Percentiles rank a stretch among this genome's conserved stretches.
These are phyloP conservation scores for Diachasma alloeum DNA, from an alignment of 1,140 invertebrate species.

Conservation along the genomic window DNA sequence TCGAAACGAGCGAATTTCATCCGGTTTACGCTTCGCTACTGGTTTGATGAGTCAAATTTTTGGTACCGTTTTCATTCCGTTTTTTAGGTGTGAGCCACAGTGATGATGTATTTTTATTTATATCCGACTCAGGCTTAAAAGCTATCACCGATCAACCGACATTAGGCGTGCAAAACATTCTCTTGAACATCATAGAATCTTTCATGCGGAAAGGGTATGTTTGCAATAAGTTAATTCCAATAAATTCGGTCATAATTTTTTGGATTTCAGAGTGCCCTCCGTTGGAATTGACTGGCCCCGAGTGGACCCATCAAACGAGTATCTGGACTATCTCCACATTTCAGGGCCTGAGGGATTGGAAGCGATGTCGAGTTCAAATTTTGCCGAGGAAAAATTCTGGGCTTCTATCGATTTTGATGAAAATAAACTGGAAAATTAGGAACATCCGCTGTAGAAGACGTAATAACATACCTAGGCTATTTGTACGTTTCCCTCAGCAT, in stretches of 20 bases:
- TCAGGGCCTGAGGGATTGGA: slow-evolving; percentile 54
- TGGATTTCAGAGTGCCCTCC: slow-evolving; percentile 52
- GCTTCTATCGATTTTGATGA: slow-evolving; percentile 66
- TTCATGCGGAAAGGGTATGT: neutral
- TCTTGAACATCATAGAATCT: neutral
- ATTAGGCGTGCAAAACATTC: neutral
- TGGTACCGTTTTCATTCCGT: neutral
- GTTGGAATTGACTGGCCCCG: slow-evolving; percentile 48
- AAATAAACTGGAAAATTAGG: slow-evolving; percentile 45
- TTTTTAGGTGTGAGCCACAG: neutral
- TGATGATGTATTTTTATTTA: neutral
- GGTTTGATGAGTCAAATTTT: no score
- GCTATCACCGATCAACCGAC: neutral
- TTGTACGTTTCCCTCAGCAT: no score
- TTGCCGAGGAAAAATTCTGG: slow-evolving; percentile 68
- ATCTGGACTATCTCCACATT: slow-evolving; percentile 66
- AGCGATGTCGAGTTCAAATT: slow-evolving; percentile 60
- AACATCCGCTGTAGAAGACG: no score
- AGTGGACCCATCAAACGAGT: slow-evolving; percentile 52
- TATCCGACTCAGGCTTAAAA: neutral
- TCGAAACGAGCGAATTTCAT: neutral
- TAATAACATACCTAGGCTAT: no score
- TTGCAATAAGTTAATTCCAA: neutral
- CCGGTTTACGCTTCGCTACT: no score
- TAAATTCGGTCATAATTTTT: neutral